Conservation (phyloP, 2,888 invertebrate genomes). For the Rapana venosa region DNA sequence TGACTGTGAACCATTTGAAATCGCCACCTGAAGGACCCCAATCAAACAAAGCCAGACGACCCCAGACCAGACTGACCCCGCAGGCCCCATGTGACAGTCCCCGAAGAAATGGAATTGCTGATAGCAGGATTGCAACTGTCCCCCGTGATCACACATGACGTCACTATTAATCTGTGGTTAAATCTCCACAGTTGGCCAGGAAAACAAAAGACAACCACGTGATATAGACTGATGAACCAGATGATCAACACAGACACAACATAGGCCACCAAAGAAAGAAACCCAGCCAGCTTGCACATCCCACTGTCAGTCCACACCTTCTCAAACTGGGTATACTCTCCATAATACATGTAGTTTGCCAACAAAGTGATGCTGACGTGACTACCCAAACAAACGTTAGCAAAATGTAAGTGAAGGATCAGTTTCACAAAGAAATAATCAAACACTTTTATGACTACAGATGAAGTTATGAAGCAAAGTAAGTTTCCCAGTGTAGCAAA, state of each 20-base stretch:
- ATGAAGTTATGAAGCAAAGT: neutral
- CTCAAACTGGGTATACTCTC: neutral
- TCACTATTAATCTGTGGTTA: neutral
- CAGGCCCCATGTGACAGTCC: neutral
- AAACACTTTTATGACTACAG: neutral
- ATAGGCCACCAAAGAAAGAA: neutral
- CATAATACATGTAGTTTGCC: neutral
- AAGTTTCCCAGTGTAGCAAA: neutral
- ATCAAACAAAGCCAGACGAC: neutral
- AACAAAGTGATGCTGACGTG: neutral
- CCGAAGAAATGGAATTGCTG: neutral
- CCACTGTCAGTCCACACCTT: neutral
- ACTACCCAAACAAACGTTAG: neutral
- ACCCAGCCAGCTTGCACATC: neutral
- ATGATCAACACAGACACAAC: conserved; percentile 4
- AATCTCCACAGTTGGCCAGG: neutral
- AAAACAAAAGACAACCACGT: neutral
- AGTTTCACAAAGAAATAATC: neutral
- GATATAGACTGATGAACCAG: neutral
- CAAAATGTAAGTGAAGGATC: neutral
- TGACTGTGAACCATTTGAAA: neutral
- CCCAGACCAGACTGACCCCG: neutral
- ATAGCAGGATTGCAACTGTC: neutral
- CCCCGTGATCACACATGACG: neutral
- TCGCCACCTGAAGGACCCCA: too few species aligned